phyloP scores from a whole-genome alignment of 2,113 vertebrate species.

The Chaetodon auriga region DNA sequence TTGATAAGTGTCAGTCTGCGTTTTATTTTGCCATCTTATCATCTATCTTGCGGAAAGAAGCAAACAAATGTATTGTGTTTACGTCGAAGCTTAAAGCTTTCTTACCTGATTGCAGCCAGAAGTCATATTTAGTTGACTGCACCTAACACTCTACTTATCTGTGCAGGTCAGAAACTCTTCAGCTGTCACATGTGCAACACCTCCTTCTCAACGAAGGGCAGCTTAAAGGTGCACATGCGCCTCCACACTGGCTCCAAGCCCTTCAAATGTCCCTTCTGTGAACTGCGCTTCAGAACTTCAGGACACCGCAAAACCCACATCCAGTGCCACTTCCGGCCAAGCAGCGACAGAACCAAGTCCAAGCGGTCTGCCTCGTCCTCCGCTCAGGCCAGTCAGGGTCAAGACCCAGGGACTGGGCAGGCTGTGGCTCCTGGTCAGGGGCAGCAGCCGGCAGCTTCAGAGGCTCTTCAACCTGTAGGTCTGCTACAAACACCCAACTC shows the following conservation, averaged over 20 bases:
- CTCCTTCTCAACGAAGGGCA: constrained; percentile 98
- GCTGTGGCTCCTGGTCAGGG: constrained; percentile 85
- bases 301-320: constrained; percentile 98
- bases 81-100: no score
- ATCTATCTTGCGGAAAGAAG: no score
- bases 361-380: constrained; percentile 86
- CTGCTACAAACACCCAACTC: constrained; percentile 85
- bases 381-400: constrained; percentile 72
- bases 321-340: constrained; percentile 92
- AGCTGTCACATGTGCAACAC: constrained; percentile 98
- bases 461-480: constrained; percentile 86
- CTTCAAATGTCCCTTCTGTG: constrained; percentile 98
- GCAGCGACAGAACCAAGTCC: constrained; percentile 85
- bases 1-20: no score
- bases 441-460: constrained; percentile 76
- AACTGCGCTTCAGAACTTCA: constrained; percentile 96
- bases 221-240: constrained; percentile 99
- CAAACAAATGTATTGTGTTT: no score
- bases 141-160: constrained; percentile 12
- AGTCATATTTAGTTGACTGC: no score
- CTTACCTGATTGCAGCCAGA: no score
- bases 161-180: constrained; percentile 96
- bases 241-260: constrained; percentile 98
- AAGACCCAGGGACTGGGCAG: constrained; percentile 76
- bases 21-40: no score